phyloP scores from a whole-genome alignment of 2,797 vertebrate genomes.

The Tarsius wallacei region DNA sequence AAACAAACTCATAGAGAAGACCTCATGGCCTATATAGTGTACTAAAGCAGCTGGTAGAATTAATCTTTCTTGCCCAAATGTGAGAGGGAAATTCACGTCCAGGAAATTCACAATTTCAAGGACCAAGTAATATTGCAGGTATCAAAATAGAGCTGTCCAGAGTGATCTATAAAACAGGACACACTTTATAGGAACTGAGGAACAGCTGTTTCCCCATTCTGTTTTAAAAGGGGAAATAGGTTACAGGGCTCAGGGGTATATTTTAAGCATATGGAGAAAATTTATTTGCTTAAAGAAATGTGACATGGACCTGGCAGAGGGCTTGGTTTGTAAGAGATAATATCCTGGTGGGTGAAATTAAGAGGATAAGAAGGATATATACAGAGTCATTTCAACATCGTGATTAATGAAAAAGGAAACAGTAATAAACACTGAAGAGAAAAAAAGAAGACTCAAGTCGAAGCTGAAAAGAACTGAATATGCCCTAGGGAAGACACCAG shows the following conservation, averaged over 20 bases:
- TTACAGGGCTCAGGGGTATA: constrained; percentile 74
- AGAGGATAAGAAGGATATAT: constrained; percentile 54
- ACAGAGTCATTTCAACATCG: constrained; percentile 53
- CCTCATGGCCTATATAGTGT: constrained; percentile 10
- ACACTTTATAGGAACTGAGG: constrained; percentile 75
- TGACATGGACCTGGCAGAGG: constrained; percentile 70
- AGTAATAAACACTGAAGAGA: constrained; percentile 64
- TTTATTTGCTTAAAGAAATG: constrained; percentile 81
- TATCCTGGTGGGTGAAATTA: constrained; percentile 66
- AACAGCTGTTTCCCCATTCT: constrained; percentile 82
- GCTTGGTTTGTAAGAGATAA: constrained; percentile 70
- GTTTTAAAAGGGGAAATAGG: constrained; percentile 74
- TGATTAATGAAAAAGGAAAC: constrained; percentile 76
- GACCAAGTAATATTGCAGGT: constrained; percentile 79
- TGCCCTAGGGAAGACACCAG: constrained; percentile 21
- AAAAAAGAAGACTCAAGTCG: constrained; percentile 30
- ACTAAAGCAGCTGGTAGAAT: constrained; percentile 60
- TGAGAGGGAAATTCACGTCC: constrained; percentile 70
- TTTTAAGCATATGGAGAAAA: constrained; percentile 69
- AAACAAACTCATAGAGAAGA: constrained; percentile 59
- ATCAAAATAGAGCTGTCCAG: constrained; percentile 80
- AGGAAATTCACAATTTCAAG: constrained; percentile 79
- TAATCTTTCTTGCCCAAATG: constrained; percentile 69
- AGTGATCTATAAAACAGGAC: constrained; percentile 81
- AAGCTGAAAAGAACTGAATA: constrained; percentile 64